Percentiles rank a stretch among this genome's conserved stretches.
These are phyloP conservation scores for Melanophora roralis DNA, from an alignment of 2,888 invertebrate genomes.

Conservation along the genomic window DNA sequence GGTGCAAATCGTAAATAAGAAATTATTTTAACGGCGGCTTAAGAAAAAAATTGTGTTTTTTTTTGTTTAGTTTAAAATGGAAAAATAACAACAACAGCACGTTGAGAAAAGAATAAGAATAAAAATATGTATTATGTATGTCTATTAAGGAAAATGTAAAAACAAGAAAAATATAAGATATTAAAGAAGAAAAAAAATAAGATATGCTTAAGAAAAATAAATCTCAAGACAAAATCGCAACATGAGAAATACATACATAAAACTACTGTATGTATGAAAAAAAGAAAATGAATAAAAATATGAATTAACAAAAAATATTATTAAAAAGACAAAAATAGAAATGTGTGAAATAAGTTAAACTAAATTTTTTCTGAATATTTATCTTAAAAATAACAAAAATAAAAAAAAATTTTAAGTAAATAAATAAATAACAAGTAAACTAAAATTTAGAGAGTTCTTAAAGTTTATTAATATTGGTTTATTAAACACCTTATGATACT, in stretches of 20 bases:
- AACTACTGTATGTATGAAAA: neutral
- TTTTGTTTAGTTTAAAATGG: neutral
- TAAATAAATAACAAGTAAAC: neutral
- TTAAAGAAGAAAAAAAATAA: neutral
- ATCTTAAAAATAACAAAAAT: neutral
- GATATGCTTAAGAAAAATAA: neutral
- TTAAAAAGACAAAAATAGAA: too few species aligned
- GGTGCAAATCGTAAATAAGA: constrained; percentile 58
- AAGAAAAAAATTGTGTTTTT: constrained; percentile 32
- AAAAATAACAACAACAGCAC: constrained; percentile 52
- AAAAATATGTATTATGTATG: constrained; percentile 21
- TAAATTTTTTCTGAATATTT: too few species aligned
- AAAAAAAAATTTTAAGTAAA: neutral
- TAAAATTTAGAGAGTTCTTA: neutral
- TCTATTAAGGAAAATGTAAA: neutral
- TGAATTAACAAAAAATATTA: neutral
- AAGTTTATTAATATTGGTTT: neutral
- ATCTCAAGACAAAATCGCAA: neutral
- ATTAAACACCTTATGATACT: neutral
- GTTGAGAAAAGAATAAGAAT: constrained; percentile 29
- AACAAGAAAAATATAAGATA: neutral
- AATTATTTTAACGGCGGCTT: constrained; percentile 43
- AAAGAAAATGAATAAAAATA: neutral
- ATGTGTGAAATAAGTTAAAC: neutral
- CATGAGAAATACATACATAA: neutral